Evolutionary conservation across 2,888 invertebrate species (phyloP).

Genomic region (Drosophila vallismaia): DNA sequence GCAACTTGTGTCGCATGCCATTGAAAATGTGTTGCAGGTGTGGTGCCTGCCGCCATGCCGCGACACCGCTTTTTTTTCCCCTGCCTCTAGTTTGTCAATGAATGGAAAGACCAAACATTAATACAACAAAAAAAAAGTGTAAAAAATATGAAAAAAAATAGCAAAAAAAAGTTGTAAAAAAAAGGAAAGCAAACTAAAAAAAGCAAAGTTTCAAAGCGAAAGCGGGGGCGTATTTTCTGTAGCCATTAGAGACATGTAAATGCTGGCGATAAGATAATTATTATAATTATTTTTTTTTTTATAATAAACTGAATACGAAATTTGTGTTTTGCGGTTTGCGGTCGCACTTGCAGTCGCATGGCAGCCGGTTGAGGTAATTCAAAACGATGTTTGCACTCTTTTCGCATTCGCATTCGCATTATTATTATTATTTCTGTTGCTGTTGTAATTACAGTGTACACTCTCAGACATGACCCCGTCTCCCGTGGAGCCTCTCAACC

Average conservation of each 20-base stretch:
- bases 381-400: slow-evolving; percentile 60
- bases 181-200: slow-evolving; percentile 13
- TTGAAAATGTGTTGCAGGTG: slow-evolving; percentile 73
- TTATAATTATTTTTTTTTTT: slow-evolving; percentile 2
- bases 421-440: slow-evolving; percentile 52
- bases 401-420: slow-evolving; percentile 67
- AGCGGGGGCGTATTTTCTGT: slow-evolving; percentile 16
- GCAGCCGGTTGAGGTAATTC: slow-evolving; percentile 58
- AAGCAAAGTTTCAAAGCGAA: slow-evolving; percentile 9
- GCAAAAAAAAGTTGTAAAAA: slow-evolving; percentile 18
- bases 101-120: slow-evolving; percentile 36
- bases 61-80: not conserved
- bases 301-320: slow-evolving; percentile 64
- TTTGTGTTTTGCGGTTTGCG: slow-evolving; percentile 63
- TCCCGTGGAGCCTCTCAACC: not conserved
- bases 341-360: slow-evolving; percentile 35
- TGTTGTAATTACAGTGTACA: slow-evolving; percentile 21
- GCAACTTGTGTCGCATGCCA: slow-evolving; percentile 59
- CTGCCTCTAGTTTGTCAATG: slow-evolving; percentile 16
- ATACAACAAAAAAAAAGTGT: slow-evolving; percentile 18
- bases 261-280: slow-evolving; percentile 64
- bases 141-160: slow-evolving; percentile 9
- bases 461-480: slow-evolving; percentile 24
- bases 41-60: slow-evolving; percentile 24
- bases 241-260: slow-evolving; percentile 36